Conservation (phyloP, 2,888 invertebrate genomes). For the Stenodema calcarata region DNA sequence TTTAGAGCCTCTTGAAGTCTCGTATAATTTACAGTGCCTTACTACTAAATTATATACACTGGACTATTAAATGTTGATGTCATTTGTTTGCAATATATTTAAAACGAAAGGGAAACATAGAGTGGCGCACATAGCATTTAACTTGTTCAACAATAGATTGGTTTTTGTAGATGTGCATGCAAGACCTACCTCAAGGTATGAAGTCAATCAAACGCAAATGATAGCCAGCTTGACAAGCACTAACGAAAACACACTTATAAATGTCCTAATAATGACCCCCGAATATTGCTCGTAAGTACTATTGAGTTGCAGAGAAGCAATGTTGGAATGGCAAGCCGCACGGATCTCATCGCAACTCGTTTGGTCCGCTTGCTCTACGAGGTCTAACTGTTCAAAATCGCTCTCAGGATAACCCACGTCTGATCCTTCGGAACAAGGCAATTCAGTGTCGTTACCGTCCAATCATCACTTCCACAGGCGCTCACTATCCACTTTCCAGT, state of each 20-base stretch:
- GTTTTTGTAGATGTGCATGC: no score
- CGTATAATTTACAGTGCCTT: no score
- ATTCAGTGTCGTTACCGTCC: neutral
- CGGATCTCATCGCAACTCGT: constrained; percentile 1
- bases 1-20: no score
- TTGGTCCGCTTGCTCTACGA: neutral
- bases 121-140: no score
- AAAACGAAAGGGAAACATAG: no score
- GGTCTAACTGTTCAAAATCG: neutral
- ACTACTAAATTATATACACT: no score
- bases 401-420: neutral
- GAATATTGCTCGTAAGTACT: neutral
- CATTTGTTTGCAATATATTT: no score
- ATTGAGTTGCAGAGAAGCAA: neutral
- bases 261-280: neutral
- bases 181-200: neutral
- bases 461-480: neutral
- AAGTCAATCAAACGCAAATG: neutral
- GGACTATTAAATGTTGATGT: no score
- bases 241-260: neutral
- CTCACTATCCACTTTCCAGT: neutral
- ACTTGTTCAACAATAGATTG: no score
- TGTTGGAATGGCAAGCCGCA: neutral
- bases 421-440: neutral
- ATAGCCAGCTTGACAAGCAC: neutral